Conservation (phyloP, 2,113 vertebrate genomes). For the Hippocampus barbouri region DNA sequence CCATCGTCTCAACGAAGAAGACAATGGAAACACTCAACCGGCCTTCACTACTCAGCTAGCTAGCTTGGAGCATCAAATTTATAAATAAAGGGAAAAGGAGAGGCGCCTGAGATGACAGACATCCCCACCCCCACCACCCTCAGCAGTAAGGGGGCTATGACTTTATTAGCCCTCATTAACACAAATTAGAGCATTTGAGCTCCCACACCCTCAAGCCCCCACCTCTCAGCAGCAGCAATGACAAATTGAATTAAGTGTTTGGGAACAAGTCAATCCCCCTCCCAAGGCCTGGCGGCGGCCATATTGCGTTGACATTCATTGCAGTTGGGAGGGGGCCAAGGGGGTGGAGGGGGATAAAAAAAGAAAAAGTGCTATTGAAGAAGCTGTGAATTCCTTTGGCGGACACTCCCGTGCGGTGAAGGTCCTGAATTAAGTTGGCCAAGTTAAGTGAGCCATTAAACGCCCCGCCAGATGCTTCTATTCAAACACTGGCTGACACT, state of each 20-base stretch:
- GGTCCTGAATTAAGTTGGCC: slow-evolving; percentile 42
- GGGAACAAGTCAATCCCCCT: slow-evolving; percentile 73
- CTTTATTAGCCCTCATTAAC: slow-evolving; percentile 83
- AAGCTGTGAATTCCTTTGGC: slow-evolving; percentile 60
- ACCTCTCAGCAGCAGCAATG: slow-evolving; percentile 59
- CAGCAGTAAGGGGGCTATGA: slow-evolving; percentile 73
- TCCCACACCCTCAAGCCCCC: slow-evolving; percentile 16
- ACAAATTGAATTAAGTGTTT: slow-evolving; percentile 82
- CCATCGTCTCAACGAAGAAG: too few relatives aligned
- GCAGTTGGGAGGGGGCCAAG: slow-evolving; percentile 14
- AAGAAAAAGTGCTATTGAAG: slow-evolving; percentile 41
- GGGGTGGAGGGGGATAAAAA: slow-evolving; percentile 29
- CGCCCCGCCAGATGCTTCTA: slow-evolving; percentile 40
- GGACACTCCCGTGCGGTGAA: slow-evolving; percentile 30
- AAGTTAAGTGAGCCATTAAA: slow-evolving; percentile 34
- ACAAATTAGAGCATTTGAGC: slow-evolving; percentile 79
- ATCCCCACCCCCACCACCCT: slow-evolving; percentile 35
- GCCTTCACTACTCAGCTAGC: too few relatives aligned
- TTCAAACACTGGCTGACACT: background rate
- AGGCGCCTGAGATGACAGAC: slow-evolving; percentile 47
- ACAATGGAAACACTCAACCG: too few relatives aligned
- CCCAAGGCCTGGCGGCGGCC: slow-evolving; percentile 66
- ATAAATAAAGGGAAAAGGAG: background rate
- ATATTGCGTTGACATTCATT: slow-evolving; percentile 75
- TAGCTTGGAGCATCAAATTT: too few relatives aligned